phyloP scores from a whole-genome alignment of 1,140 invertebrate species.

The Chelonus insularis region DNA sequence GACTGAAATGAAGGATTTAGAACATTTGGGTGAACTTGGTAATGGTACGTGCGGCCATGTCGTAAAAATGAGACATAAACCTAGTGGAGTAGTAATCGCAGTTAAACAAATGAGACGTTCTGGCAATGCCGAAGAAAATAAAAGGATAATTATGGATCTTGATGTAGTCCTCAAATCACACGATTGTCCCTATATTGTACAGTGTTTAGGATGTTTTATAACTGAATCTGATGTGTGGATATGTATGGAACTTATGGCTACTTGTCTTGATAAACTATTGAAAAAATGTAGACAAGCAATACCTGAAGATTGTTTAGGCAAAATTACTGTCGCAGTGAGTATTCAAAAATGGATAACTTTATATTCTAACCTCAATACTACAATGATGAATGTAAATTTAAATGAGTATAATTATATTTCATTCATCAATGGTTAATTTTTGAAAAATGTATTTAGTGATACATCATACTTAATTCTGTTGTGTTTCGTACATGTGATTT shows the following conservation, averaged over 20 bases:
- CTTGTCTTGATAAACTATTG: constrained; percentile 95
- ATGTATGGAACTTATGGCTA: constrained; percentile 96
- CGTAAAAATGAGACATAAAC: constrained; percentile 91
- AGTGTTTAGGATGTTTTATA: constrained; percentile 96
- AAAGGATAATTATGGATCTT: constrained; percentile 97
- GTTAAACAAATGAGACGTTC: constrained; percentile 99
- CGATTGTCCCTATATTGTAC: constrained; percentile 96
- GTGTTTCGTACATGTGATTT: too few relatives aligned
- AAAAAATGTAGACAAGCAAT: constrained; percentile 83
- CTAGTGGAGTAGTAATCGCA: constrained; percentile 83
- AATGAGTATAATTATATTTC: too few relatives aligned
- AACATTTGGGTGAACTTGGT: constrained; percentile 88
- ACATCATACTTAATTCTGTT: too few relatives aligned
- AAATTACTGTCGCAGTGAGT: constrained; percentile 93
- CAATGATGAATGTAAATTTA: too few relatives aligned
- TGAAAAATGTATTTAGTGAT: too few relatives aligned
- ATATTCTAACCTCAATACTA: too few relatives aligned
- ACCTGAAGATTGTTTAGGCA: constrained; percentile 93
- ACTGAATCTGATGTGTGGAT: constrained; percentile 91
- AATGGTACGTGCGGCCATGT: constrained; percentile 98
- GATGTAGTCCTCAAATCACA: constrained; percentile 96
- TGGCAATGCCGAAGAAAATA: constrained; percentile 95
- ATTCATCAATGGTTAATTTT: too few relatives aligned
- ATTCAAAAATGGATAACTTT: too few relatives aligned
- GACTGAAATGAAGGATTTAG: constrained; percentile 84